Base-by-base conservation (phyloP, 2,113 vertebrate genomes). In the Zosterops borbonicus region DNA sequence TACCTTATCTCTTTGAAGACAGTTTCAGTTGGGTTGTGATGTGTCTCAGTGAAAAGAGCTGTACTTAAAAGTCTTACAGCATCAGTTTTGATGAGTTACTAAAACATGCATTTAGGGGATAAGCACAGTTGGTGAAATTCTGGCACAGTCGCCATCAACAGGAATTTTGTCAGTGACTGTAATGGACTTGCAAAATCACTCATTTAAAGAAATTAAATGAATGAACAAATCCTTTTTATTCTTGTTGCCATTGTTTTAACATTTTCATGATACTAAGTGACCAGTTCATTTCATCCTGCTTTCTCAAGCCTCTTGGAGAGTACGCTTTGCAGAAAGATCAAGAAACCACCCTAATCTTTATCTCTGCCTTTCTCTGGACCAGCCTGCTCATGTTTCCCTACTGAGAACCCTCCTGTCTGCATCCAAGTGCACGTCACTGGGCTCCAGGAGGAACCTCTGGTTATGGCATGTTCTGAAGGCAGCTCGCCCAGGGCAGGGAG, bases 271-370 rank as follows among this genome's bases (percentile, higher is more conserved):
- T 55, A 6, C 2, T 13, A 49, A 67, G 24, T 2, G 3, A 67
- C 23, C 5, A 17, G 20, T 59, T 87, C 0, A 39, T 69, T 90
- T 79, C 12, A 46, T n/a, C 29, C 46, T 42, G 9, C 42, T 70
- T 83, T 68, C 37, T 47, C 1, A 1, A 58, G 29, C 33, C 20
- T 82, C 35, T 65, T 65, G 74, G 14, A 15, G 20, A 4, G 5
- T 11, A 28, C 0, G 0, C 50, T 73, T 73, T 6, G 17, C 12
- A 28, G 65, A 49, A 85, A 25, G 12, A 70, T 10, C 9, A 47
- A 31, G 35, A 39, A 59, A 27, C 31, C 17, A 8, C 14, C 5
- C 6, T 17, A 52, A 9, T 19, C 44, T 64, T 81, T 64, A 24
- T 64, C 24, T 13, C 5, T 50, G 37, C 8, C 42, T 71, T 64